These are phyloP conservation scores for Callospermophilus lateralis DNA, from an alignment of 2,113 vertebrate species.

Conservation along the genomic window DNA sequence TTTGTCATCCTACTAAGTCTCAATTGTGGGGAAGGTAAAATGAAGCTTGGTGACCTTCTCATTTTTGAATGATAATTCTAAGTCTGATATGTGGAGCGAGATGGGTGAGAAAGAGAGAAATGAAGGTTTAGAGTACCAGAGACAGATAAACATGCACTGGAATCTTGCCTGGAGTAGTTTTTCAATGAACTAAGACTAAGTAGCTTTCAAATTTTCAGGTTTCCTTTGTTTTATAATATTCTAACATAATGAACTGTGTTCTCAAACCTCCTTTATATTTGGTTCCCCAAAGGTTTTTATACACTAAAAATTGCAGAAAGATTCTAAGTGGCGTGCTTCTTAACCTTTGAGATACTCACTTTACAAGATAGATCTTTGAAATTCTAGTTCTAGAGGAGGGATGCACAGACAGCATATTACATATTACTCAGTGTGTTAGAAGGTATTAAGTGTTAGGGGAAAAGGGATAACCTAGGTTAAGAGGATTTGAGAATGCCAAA, in stretches of 20 bases:
- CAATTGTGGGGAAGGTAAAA: neutral
- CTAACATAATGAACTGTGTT: neutral
- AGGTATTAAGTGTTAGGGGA: neutral
- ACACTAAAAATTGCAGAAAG: neutral
- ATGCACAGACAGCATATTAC: neutral
- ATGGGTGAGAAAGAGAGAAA: neutral
- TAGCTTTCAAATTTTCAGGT: neutral
- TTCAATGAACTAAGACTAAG: neutral
- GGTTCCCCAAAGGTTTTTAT: neutral
- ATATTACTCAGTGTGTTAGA: neutral
- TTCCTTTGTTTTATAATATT: neutral
- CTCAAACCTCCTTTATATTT: neutral
- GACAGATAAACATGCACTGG: neutral
- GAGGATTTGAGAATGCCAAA: neutral
- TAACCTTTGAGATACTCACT: neutral
- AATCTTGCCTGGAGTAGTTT: neutral
- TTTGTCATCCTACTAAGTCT: neutral
- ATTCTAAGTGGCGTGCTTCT: neutral
- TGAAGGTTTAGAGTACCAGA: neutral
- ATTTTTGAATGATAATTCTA: conserved; percentile 10
- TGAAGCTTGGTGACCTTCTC: neutral
- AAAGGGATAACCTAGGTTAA: neutral
- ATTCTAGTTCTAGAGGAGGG: neutral
- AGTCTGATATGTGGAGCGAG: neutral
- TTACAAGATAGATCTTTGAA: neutral